phyloP scores from a whole-genome alignment of 2,797 vertebrate genomes.

The Okamejei kenojei region DNA sequence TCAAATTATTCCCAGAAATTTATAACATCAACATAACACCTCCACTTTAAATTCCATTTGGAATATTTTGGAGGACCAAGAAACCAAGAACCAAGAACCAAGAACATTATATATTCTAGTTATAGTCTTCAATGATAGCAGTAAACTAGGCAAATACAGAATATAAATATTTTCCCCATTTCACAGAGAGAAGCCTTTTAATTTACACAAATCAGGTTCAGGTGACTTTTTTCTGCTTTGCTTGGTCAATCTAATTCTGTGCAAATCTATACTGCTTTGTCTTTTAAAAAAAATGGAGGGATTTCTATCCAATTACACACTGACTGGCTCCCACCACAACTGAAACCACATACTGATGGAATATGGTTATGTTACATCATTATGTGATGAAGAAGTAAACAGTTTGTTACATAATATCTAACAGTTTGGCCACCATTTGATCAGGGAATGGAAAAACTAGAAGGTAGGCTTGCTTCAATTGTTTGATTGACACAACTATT shows the following conservation, averaged over 20 bases:
- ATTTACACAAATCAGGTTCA: background rate
- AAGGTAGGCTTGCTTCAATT: background rate
- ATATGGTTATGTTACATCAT: background rate
- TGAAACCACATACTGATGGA: too few species aligned
- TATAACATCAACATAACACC: background rate
- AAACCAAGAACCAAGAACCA: too few species aligned
- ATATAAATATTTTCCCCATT: background rate
- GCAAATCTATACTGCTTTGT: background rate
- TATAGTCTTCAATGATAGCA: background rate
- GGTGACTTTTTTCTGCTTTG: background rate
- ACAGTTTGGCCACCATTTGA: background rate
- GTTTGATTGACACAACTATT: background rate
- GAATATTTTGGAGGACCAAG: too few species aligned
- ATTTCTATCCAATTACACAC: background rate
- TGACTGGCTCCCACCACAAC: too few species aligned
- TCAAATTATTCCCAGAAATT: background rate
- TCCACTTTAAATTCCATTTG: too few species aligned
- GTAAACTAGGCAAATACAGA: too few species aligned
- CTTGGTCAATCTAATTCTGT: background rate
- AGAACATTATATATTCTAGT: background rate
- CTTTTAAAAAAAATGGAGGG: background rate
- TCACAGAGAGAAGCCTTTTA: background rate
- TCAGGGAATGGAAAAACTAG: background rate
- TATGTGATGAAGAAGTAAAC: background rate
- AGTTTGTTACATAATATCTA: background rate